Base-by-base conservation (phyloP, 2,888 invertebrate species). In the Epiblema foenella region DNA sequence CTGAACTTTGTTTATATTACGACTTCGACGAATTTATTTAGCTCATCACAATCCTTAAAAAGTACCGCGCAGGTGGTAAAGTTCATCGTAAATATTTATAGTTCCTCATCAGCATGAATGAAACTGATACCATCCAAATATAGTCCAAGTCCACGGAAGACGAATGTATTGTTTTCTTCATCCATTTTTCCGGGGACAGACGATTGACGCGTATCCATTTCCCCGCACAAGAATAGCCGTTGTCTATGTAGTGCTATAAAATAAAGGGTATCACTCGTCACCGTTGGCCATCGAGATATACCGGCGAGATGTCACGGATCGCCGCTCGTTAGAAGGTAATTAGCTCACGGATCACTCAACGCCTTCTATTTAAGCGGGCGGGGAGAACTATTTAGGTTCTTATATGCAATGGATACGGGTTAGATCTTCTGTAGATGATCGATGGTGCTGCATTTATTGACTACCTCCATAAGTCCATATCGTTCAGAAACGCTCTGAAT, bases 201-300 rank as follows among this genome's bases (percentile, higher is more conserved):
- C 90, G 89, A 90, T 91, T 90, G 91, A 90, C 89, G 86, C 88
- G 89, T 93, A 89, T 93, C 87, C 91, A 92, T 93, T 93, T 93
- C 93, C 91, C 86, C 82, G 81, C 83, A 77, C 85, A 76, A 89
- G 87, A 92, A 91, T 91, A 91, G 86, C 81, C 78, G 68, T 83
- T 83, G 79, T 83, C 81, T 79, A 77, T 78, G 78, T 68, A 81
- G 78, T 80, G 78, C 86, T 89, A 92, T 92, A 90, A 91, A 91
- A 92, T 93, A 92, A 93, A 93, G 85, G 89, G 84, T 83, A 87
- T 93, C 92, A 88, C 79, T 93, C 92, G 83, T 84, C 92, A 78
- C 75, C 74, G 81, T 77, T 85, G 84, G 78, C 84, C 90, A 89
- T 90, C 88, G 87, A 85, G 83, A 88, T 89, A 90, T 88, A 87